A percentile compares a stretch with the other conserved stretches of the same genome.
These are phyloP conservation scores for Microcebus tavaratra DNA, from an alignment of 2,113 vertebrate genomes.

Conservation along the genomic window DNA sequence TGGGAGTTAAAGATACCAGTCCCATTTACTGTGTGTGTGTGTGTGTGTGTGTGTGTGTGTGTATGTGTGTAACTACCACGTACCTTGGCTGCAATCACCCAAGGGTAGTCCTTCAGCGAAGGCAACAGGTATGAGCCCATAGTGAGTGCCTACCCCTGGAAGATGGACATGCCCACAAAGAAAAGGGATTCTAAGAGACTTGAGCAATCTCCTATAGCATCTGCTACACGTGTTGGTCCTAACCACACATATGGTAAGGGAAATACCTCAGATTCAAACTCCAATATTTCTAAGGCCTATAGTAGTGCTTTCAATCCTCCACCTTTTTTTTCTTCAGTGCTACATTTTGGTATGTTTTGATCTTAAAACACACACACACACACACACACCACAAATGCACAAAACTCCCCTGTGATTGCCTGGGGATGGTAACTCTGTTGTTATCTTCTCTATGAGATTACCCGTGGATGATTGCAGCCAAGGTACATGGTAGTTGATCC, in stretches of 20 bases:
- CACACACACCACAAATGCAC: neutral
- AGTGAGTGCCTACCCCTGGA: neutral
- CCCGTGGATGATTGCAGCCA: too few relatives aligned
- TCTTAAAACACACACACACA: neutral
- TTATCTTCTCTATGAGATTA: too few relatives aligned
- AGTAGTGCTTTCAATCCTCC: neutral
- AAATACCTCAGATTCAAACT: neutral
- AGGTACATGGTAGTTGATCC: neutral
- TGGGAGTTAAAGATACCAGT: neutral
- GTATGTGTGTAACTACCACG: accelerated
- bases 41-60: neutral
- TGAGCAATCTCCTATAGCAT: neutral
- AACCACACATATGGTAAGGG: neutral
- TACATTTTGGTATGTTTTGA: neutral
- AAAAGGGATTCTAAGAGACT: neutral
- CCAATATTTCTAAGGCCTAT: neutral
- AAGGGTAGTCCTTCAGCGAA: neutral
- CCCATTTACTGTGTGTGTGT: too few relatives aligned
- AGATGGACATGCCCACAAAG: accelerated
- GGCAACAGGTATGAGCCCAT: neutral
- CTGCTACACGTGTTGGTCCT: neutral
- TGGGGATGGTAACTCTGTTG: neutral
- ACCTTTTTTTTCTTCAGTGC: neutral
- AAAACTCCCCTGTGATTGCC: neutral
- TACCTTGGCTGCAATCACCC: neutral